A percentile compares a stretch with the other conserved stretches of the same genome.
Conservation (phyloP, 2,797 vertebrate genomes). For the Darevskia mixta region DNA sequence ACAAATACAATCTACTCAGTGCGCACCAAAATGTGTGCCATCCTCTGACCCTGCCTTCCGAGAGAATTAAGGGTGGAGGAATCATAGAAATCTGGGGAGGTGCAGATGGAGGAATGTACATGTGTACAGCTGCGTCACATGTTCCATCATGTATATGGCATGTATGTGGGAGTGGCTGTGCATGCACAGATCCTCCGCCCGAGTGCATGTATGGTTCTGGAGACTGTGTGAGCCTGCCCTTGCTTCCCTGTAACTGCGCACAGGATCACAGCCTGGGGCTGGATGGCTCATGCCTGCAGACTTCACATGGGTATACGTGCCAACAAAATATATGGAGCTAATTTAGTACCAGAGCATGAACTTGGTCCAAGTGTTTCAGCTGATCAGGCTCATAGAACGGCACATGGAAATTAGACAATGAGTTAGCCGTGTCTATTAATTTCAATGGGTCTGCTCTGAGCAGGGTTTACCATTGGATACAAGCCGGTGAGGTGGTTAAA, state of each 20-base stretch:
- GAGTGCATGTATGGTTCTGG: not conserved
- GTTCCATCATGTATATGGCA: not conserved
- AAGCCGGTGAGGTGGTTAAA: too few species aligned
- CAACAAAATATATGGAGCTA: too few species aligned
- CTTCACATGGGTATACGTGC: not conserved
- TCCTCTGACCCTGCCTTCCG: not conserved
- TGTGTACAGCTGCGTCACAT: not conserved
- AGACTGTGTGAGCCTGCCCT: not conserved
- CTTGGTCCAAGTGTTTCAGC: not conserved
- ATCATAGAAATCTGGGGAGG: not conserved
- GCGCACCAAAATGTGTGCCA: not conserved
- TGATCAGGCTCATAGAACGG: not conserved
- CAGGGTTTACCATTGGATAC: too few species aligned
- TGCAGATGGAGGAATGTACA: not conserved
- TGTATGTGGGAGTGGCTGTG: too few species aligned
- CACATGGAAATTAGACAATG: conserved; percentile 25
- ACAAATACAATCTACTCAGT: not conserved
- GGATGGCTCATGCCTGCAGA: not conserved
- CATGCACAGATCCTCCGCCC: not conserved
- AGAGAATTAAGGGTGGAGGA: not conserved
- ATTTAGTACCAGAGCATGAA: not conserved
- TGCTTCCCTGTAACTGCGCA: not conserved
- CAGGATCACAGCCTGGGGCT: not conserved
- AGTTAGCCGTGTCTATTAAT: too few species aligned
- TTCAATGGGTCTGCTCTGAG: too few species aligned